phyloP scores from a whole-genome alignment of 2,888 invertebrate genomes.

The Cheilosia vulpina region DNA sequence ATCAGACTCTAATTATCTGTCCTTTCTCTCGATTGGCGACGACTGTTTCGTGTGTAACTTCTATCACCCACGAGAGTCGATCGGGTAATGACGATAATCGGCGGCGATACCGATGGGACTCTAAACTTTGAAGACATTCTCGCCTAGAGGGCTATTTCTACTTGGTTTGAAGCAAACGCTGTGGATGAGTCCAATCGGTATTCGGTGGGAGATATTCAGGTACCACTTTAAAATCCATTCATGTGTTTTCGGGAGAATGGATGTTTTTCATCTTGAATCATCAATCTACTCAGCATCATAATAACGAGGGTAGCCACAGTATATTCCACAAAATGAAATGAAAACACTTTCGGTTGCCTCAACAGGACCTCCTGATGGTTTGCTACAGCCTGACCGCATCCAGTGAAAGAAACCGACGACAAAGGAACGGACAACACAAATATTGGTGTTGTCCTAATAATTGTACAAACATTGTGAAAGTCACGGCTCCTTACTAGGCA shows the following conservation, averaged over 20 bases:
- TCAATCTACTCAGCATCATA: constrained; percentile 5
- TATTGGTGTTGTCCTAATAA: constrained; percentile 49
- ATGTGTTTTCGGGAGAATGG: background rate
- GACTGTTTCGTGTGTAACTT: constrained; percentile 27
- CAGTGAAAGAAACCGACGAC: constrained; percentile 45
- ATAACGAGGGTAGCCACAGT: background rate
- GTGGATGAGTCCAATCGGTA: background rate
- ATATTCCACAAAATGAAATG: background rate
- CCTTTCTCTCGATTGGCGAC: constrained; percentile 25
- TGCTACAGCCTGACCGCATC: constrained; percentile 12
- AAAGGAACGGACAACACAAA: constrained; percentile 27
- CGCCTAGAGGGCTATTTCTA: constrained; percentile 3
- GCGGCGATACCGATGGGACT: background rate
- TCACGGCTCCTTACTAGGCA: constrained; percentile 51
- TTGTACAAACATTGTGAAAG: constrained; percentile 40
- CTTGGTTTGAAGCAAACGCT: constrained; percentile 11
- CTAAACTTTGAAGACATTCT: background rate
- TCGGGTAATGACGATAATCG: constrained; percentile 30
- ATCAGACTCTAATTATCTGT: constrained; percentile 28
- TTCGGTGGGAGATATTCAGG: background rate
- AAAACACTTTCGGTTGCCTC: constrained; percentile 20
- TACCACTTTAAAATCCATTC: background rate
- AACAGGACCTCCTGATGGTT: constrained; percentile 36
- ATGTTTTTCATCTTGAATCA: background rate
- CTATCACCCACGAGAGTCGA: constrained; percentile 26